These are phyloP conservation scores for Agriopis aurantiaria DNA, from an alignment of 2,888 invertebrate genomes.

Conservation along the genomic window DNA sequence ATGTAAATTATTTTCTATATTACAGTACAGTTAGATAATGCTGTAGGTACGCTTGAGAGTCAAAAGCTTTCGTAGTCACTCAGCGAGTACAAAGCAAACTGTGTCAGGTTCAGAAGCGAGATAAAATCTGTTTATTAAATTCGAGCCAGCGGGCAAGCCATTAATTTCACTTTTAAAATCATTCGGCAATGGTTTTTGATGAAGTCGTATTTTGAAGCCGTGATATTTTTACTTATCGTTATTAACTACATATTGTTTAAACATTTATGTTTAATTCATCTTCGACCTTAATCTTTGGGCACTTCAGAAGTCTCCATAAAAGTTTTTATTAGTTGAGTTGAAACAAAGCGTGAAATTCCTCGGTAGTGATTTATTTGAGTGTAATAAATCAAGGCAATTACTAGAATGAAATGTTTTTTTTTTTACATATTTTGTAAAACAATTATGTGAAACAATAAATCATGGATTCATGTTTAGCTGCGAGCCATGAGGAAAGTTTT, in stretches of 20 bases:
- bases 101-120: slow-evolving; percentile 48
- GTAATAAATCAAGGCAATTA: slow-evolving; percentile 27
- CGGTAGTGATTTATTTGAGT: slow-evolving; percentile 8
- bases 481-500: too few species aligned
- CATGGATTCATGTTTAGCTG: too few species aligned
- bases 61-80: slow-evolving; percentile 5
- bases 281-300: slow-evolving; percentile 34
- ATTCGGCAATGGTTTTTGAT: slow-evolving; percentile 47
- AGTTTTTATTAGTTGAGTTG: slow-evolving; percentile 21
- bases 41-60: too few species aligned
- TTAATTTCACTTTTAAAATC: slow-evolving; percentile 44
- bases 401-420: slow-evolving; percentile 7
- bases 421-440: not conserved
- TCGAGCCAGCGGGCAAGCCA: slow-evolving; percentile 28
- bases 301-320: slow-evolving; percentile 10
- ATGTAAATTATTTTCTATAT: too few species aligned
- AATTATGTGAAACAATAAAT: too few species aligned
- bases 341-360: slow-evolving; percentile 16
- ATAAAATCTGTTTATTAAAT: slow-evolving; percentile 42
- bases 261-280: slow-evolving; percentile 33
- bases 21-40: too few species aligned
- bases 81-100: slow-evolving; percentile 31
- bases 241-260: slow-evolving; percentile 15
- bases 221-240: slow-evolving; percentile 38
- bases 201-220: slow-evolving; percentile 37